Evolutionary conservation across 2,797 vertebrate species (phyloP), one percentile per base, ranked within the genome.

Genomic region (Chelon labrosus): DNA sequence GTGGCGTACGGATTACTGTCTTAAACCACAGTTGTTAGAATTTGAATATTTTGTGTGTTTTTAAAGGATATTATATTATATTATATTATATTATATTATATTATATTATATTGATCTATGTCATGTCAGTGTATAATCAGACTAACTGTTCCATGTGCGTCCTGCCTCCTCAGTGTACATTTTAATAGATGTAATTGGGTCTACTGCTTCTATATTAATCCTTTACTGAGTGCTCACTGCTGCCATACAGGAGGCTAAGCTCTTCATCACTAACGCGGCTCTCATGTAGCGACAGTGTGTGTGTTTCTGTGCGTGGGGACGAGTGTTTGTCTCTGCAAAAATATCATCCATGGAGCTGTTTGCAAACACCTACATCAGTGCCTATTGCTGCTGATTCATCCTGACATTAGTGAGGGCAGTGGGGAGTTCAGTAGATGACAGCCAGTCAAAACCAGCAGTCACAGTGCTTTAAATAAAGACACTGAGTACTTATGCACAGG

Each of bases 151-250:
- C 31, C 51, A 27, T 4, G 14, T 31, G 25, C 17, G 6, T 31
- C 51, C 5, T 47, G 53, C 35, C 41, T 72, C 49, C 14, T 52
- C 35, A 25, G 9, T 46, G 61, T 65, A 22, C 22, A 25, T 61
- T 78, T 77, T 70, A 74, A 79, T 72, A 50, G 73, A 85, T 77
- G 52, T 69, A 77, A 81, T 56, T 73, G 52, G 56, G 79, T 75
- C 80, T 65, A 1, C 70, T 67, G 82, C 75, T 71, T 69, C 68
- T 80, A 61, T 71, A 82, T 83, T 62, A 84, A 87, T 76, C 73
- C 58, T 82, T 79, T 76, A 44, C 79, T 70, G n/a, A 31, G 69
- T 51, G 54, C 72, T 75, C 68, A 20, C 54, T 49, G 56, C 75
- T 39, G 4, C 66, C 63, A 8, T 19, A n/a, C 20, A 2, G 20